These are phyloP conservation scores for Stegana nigrithorax DNA, from an alignment of 2,888 invertebrate genomes.

Conservation along the genomic window DNA sequence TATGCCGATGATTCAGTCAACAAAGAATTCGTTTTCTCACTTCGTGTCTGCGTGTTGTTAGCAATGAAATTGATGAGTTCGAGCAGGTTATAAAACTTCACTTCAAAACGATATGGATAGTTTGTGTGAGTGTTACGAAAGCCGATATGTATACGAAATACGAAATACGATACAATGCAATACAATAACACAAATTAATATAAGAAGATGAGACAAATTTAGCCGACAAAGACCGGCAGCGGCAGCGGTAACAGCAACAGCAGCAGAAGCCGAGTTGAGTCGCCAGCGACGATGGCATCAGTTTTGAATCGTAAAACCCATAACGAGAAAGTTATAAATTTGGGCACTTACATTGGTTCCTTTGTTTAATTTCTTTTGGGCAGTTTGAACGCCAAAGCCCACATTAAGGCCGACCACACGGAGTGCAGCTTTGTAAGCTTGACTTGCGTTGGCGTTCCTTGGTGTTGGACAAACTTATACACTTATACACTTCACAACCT, in stretches of 20 bases:
- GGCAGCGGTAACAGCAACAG: neutral
- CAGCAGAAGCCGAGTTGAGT: neutral
- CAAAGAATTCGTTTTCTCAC: slow-evolving; percentile 43
- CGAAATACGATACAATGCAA: no score
- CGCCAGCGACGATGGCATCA: no score
- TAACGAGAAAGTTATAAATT: slow-evolving; percentile 65
- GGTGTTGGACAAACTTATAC: no score
- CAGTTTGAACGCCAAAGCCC: no score
- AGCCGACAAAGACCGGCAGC: slow-evolving; percentile 50
- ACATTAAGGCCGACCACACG: no score
- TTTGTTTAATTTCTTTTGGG: no score
- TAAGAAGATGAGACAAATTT: slow-evolving; percentile 61
- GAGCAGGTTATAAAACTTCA: slow-evolving; percentile 61
- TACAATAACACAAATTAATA: slow-evolving; percentile 62
- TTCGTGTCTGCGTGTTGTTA: slow-evolving; percentile 61
- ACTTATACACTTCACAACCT: no score
- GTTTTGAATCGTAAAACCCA: slow-evolving; percentile 30
- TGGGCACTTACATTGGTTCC: slow-evolving; percentile 47
- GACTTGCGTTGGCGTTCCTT: no score
- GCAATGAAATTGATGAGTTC: slow-evolving; percentile 59
- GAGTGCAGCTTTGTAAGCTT: no score
- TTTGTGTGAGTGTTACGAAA: slow-evolving; percentile 35
- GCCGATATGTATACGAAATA: no score
- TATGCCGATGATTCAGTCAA: slow-evolving; percentile 45
- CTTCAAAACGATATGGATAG: slow-evolving; percentile 31